Evolutionary conservation across 2,888 invertebrate species (phyloP), one percentile per base, ranked within the genome.

Genomic region (Plebejus argus): DNA sequence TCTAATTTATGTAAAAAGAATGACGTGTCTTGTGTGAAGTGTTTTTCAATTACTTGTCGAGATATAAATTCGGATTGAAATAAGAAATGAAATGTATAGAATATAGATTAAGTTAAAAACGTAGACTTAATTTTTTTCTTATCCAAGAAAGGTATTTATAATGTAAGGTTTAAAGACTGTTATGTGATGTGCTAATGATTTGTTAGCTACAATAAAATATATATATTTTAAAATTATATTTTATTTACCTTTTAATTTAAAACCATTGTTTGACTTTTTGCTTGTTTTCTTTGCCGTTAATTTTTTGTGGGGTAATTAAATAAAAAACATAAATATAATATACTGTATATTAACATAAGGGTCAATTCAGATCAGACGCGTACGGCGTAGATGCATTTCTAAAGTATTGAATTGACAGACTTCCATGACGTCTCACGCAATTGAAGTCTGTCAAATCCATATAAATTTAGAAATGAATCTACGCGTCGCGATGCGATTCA

Each of bases 101-200:
- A 2, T 28, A 28, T 23, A 12, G 28, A 33, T 15, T 66, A 66
- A 66, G 15, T 66, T 66, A 18, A 66, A 66, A 12, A 15, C 15
- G 4, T 39, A 76, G 20, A 66, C 28, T 28, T 49, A 45, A 15
- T 66, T 66, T 35, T 35, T 33, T 66, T 71, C 61, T 71, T 28
- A 45, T 78, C 58, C 20, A 72, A 76, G 39, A 53, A 45, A 75
- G 39, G 66, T 66, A 33, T 78, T 70, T 45, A 53, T 33, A 56
- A 71, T 53, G 45, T 77, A 75, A 79, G 76, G 58, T 77, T 49
- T 12, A 70, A 77, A 78, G 77, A 76, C 77, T 79, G 76, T 74
- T 74, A 74, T 28, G 28, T 74, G 49, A 74, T 74, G 18, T 28
- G 74, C 45, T 74, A 20, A 45, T 72, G 15, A 74, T 28, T 53